phyloP scores from a whole-genome alignment of 2,888 invertebrate species.

The Germaria angustata region DNA sequence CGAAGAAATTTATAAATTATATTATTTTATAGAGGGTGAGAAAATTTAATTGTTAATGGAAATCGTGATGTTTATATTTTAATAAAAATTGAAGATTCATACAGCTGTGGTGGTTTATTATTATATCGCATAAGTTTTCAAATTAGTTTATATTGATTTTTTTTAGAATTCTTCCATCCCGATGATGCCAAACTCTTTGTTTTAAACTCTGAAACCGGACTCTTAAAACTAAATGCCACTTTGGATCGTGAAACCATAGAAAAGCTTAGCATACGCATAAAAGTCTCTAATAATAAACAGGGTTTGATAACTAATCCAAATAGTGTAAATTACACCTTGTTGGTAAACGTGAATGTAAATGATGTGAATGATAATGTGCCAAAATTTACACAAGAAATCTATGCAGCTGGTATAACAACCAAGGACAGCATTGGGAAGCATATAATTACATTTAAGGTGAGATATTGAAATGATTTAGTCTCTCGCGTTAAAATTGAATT shows the following conservation, averaged over 20 bases:
- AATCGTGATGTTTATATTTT: too few species aligned
- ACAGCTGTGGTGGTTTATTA: too few species aligned
- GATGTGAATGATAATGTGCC: slow-evolving; percentile 84
- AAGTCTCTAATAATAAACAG: slow-evolving; percentile 80
- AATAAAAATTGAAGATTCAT: too few species aligned
- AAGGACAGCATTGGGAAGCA: slow-evolving; percentile 80
- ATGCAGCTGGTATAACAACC: slow-evolving; percentile 82
- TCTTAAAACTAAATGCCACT: slow-evolving; percentile 76
- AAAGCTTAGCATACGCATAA: slow-evolving; percentile 80
- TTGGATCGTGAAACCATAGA: slow-evolving; percentile 80
- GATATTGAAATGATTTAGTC: background rate
- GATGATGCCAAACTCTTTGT: slow-evolving; percentile 68
- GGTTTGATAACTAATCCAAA: slow-evolving; percentile 67
- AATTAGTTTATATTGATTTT: background rate
- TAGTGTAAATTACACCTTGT: slow-evolving; percentile 61
- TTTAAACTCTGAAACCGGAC: slow-evolving; percentile 78
- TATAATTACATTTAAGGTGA: slow-evolving; percentile 81
- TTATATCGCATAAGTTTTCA: too few species aligned
- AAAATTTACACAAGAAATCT: slow-evolving; percentile 80
- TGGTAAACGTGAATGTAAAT: slow-evolving; percentile 69
- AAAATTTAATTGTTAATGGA: background rate
- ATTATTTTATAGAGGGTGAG: slow-evolving; percentile 81
- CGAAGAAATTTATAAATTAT: slow-evolving; percentile 79
- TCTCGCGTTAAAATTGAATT: too few species aligned
- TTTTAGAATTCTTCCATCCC: slow-evolving; percentile 39